Base-by-base conservation (phyloP, 2,797 vertebrate species). In the Trachurus trachurus region DNA sequence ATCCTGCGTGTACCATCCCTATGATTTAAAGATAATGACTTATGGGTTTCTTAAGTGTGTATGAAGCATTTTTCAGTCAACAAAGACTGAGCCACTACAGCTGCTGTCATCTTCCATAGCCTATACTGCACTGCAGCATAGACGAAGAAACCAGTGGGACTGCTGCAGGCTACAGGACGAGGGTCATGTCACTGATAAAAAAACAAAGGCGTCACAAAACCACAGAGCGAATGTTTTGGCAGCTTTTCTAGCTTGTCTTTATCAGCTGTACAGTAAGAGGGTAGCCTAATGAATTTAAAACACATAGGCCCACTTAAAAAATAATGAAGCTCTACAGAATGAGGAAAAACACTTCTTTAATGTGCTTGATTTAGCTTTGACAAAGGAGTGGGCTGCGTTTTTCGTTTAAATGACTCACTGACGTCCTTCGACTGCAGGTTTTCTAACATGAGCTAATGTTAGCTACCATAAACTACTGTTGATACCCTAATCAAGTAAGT, bases 21-120 rank as follows among this genome's bases (percentile, higher is more conserved):
- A 45, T 16, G 58, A 45, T 50, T 75, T 15, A 42, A 37, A 31
- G 53, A 67, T 78, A 76, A 68, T 64, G 21, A 81, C 29, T 73
- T 60, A 74, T 26, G 26, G 4, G 31, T 34, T 47, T 47, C 45
- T 47, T 47, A 75, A 31, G 47, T 37, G 31, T 22, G 13, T 54
- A 72, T 2, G 37, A 29, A 15, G 31, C 6, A 50, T 49, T 50
- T 31, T 53, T 26, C 11, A 62, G 50, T 21, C 10, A 56, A 50
- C 1, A 37, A 5, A 49, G 34, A 61, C 8, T 26, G 31, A 49
- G n/a, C 9, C 44, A 5, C 15, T 19, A 6, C 2, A 17, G n/a
- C 40, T 50, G 29, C 47, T 68, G 68, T 22, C 4, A 50, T 11
- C 60, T 49, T 16, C 13, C 11, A 63, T 34, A 9, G 31, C 31